Conservation (phyloP, 2,797 vertebrate species). For the Lacerta agilis region DNA sequence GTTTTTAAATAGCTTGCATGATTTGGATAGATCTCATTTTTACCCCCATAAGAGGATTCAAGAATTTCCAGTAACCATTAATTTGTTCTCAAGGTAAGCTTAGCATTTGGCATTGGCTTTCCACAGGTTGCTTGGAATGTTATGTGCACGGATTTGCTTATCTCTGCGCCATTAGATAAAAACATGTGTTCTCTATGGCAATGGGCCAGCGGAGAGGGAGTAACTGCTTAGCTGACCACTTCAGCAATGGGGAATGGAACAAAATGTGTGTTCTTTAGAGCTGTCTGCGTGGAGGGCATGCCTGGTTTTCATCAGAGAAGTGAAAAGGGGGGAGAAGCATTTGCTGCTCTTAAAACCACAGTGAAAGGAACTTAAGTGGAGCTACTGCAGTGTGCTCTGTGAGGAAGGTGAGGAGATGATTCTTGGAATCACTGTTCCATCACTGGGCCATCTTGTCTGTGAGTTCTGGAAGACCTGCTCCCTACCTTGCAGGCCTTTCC, state of each 20-base stretch:
- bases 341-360: not conserved
- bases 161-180: constrained; percentile 35
- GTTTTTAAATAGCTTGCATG: not conserved
- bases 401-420: not conserved
- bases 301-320: constrained; percentile 6
- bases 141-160: constrained; percentile 29
- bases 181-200: constrained; percentile 19
- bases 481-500: no score
- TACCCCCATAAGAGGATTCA: not conserved
- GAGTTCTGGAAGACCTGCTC: no score
- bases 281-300: not conserved
- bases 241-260: not conserved
- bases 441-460: no score
- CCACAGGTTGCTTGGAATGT: constrained; percentile 24
- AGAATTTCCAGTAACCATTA: constrained; percentile 18
- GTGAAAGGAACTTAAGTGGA: not conserved
- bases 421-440: not conserved
- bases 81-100: constrained; percentile 42
- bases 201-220: constrained; percentile 21
- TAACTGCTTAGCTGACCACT: not conserved
- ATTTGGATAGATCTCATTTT: not conserved
- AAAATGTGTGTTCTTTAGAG: not conserved
- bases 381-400: not conserved
- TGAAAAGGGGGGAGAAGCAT: not conserved
- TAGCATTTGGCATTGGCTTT: constrained; percentile 23